phyloP scores from a whole-genome alignment of 2,888 invertebrate genomes.

The Crossocerus cetratus region DNA sequence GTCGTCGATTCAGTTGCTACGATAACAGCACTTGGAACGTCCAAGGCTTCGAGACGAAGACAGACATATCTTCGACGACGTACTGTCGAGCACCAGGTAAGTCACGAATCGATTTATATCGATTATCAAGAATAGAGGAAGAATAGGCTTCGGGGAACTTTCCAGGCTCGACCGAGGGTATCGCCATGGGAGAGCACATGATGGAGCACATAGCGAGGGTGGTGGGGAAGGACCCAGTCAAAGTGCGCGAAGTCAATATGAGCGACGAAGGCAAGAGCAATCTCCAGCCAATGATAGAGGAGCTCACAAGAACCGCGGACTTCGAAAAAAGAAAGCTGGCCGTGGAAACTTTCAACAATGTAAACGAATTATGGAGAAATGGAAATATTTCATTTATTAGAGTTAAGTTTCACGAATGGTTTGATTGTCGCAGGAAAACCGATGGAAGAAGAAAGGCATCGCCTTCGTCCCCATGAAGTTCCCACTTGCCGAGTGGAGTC shows the following conservation, averaged over 20 bases:
- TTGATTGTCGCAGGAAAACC: constrained; percentile 79
- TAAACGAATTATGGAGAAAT: too few relatives aligned
- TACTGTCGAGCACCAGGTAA: constrained; percentile 86
- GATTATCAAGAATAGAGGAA: background rate
- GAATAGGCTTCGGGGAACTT: constrained; percentile 3
- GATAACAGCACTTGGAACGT: constrained; percentile 80
- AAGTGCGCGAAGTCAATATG: constrained; percentile 81
- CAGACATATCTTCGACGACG: constrained; percentile 85
- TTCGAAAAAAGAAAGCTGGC: constrained; percentile 79
- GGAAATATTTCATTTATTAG: too few relatives aligned
- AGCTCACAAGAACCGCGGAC: constrained; percentile 80
- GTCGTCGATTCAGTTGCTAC: too few relatives aligned
- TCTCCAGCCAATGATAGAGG: constrained; percentile 78
- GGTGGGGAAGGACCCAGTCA: constrained; percentile 79
- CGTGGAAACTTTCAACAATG: constrained; percentile 81
- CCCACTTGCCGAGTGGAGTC: constrained; percentile 78
- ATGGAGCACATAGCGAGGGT: constrained; percentile 83
- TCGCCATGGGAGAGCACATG: constrained; percentile 81
- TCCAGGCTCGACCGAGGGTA: constrained; percentile 81
- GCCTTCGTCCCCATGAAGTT: constrained; percentile 86
- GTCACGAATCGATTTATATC: too few relatives aligned
- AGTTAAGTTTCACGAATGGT: background rate
- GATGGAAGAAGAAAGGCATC: constrained; percentile 89
- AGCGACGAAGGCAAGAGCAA: constrained; percentile 75
- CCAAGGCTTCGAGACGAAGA: constrained; percentile 77